Evolutionary conservation across 2,797 vertebrate species (phyloP), one percentile per base, ranked within the genome.

Genomic region (Amniataba percoides): DNA sequence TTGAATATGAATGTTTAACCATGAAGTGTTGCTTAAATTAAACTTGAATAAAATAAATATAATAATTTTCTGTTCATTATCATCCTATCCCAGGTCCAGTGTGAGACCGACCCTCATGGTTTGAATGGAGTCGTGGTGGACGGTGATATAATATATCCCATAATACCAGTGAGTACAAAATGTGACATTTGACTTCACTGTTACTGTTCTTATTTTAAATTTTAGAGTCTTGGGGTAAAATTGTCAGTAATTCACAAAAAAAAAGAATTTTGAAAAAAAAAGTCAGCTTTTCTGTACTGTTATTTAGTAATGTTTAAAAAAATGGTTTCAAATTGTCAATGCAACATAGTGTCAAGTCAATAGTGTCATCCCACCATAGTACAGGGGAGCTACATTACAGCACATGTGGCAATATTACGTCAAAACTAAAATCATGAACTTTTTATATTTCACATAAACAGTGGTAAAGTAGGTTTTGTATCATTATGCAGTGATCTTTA

Each of bases 331-430:
- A 12, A 18, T 25, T 0, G 12, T 13, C 0, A 1, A 5, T 7
- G 9, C 4, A 3, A 43, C 1, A 31, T 23, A 5, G 2, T 23
- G 3, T 46, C 1, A 1, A 1, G 16, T 31, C 9, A 12, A 8
- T 1, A 15, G 14, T 18, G 15, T 12, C 1, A n/a, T 27, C 0
- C 1, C 13, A 51, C 16, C 0, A 0, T 51, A 43, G 31, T 2
- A 15, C 13, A 27, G 0, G 16, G 6, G 1, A 39, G 19, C 9
- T 7, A 8, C 3, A 2, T 2, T 9, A 1, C n/a, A 11, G 8
- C 12, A 31, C 9, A 21, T 14, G 3, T 1, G 18, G 13, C 1
- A n/a, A 16, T 27, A 27, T 39, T 21, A 49, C 10, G 14, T 36
- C 5, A 36, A 36, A 36, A 7, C 34, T 36, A 36, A 36, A 36